Evolutionary conservation across 2,888 invertebrate genomes (phyloP).

Genomic region (Chelonus formosanus): DNA sequence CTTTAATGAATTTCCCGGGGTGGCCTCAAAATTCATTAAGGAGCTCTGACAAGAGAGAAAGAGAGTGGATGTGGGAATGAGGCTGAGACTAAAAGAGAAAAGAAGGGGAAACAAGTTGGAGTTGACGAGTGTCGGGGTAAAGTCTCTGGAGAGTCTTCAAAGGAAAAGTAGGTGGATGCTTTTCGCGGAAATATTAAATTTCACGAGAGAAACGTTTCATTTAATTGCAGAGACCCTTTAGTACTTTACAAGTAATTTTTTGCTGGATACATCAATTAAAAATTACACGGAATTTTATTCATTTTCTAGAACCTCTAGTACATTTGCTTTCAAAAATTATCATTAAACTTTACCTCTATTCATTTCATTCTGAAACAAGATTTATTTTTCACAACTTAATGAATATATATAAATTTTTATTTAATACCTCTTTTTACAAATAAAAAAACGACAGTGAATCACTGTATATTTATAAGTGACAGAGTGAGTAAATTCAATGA

Average conservation of each 20-base stretch:
- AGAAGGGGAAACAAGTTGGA: conserved; percentile 35
- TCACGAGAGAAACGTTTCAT: conserved; percentile 46
- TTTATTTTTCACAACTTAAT: no score
- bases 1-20: conserved; percentile 46
- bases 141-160: conserved; percentile 40
- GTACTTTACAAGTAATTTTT: conserved; percentile 15
- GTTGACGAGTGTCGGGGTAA: conserved; percentile 40
- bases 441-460: no score
- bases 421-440: no score
- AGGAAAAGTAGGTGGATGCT: conserved; percentile 39
- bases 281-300: neutral
- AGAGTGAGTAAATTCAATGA: no score
- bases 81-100: conserved; percentile 43
- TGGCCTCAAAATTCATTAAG: conserved; percentile 53
- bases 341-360: no score
- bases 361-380: no score
- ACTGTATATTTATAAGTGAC: no score
- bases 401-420: no score
- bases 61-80: conserved; percentile 33
- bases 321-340: neutral
- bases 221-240: conserved; percentile 44
- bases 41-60: conserved; percentile 42
- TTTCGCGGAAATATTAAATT: conserved; percentile 53
- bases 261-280: no score
- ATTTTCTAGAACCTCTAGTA: no score